phyloP scores from a whole-genome alignment of 1,140 invertebrate genomes.

The Agrypnia vestita region DNA sequence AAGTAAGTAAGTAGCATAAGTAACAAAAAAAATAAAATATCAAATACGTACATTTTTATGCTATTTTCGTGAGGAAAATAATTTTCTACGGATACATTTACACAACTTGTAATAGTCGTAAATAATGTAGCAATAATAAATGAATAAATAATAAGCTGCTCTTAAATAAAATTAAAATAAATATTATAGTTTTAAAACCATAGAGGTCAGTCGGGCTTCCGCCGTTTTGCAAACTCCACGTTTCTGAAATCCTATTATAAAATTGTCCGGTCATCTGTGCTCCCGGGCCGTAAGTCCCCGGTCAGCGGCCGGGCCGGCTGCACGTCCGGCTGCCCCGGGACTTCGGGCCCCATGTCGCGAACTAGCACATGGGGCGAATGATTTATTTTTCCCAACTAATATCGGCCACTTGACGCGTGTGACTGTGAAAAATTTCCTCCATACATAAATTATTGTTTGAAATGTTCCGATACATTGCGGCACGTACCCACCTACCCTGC shows the following conservation, averaged over 20 bases:
- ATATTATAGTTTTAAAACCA: slow-evolving; percentile 36
- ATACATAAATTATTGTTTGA: slow-evolving; percentile 46
- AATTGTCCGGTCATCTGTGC: slow-evolving; percentile 74
- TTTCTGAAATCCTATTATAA: slow-evolving; percentile 68
- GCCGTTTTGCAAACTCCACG: slow-evolving; percentile 48
- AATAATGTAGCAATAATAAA: too few species aligned
- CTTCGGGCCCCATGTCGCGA: slow-evolving; percentile 39
- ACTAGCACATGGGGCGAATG: slow-evolving; percentile 60
- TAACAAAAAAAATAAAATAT: too few species aligned
- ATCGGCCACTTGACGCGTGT: slow-evolving; percentile 61
- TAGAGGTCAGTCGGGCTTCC: slow-evolving; percentile 20
- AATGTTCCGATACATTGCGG: slow-evolving; percentile 48
- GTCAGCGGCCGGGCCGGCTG: neutral
- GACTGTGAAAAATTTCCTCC: slow-evolving; percentile 45
- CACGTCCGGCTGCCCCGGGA: slow-evolving; percentile 30
- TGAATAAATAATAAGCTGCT: too few species aligned
- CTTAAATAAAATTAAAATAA: too few species aligned
- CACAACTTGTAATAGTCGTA: too few species aligned
- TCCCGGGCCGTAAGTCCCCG: slow-evolving; percentile 55
- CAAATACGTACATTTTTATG: too few species aligned
- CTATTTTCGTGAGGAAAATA: too few species aligned
- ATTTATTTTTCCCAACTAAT: slow-evolving; percentile 68
- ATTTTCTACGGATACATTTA: too few species aligned
- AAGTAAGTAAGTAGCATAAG: too few species aligned
- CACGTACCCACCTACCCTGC: too few species aligned